Percentiles rank a stretch among this genome's conserved stretches.
phyloP scores from a whole-genome alignment of 1,140 invertebrate genomes.

The Dysdera silvatica region DNA sequence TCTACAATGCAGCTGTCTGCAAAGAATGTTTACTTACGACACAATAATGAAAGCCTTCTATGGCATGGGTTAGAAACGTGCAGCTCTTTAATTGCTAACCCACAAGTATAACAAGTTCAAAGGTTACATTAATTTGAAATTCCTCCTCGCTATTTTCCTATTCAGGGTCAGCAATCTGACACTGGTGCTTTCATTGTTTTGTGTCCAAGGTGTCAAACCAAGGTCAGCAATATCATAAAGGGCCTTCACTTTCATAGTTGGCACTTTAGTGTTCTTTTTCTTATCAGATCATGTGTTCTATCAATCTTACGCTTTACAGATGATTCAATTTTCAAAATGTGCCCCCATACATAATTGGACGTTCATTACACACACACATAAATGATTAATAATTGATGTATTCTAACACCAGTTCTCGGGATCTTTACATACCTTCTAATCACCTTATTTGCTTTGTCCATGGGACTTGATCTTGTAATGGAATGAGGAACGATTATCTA shows the following conservation, averaged over 20 bases:
- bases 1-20: background rate
- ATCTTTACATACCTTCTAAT: slow-evolving; percentile 32
- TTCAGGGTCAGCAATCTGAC: no score
- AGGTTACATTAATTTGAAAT: no score
- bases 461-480: no score
- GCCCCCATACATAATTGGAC: background rate
- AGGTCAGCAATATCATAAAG: no score
- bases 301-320: background rate
- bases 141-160: no score
- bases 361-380: background rate
- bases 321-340: background rate
- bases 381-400: background rate
- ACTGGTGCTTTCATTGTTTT: no score
- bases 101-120: no score
- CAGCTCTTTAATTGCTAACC: background rate
- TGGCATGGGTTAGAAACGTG: background rate
- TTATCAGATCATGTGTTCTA: background rate
- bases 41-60: background rate
- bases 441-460: slow-evolving; percentile 38
- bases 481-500: no score
- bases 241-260: no score
- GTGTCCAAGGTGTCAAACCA: no score
- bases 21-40: background rate
- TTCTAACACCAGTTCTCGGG: no score
- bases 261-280: background rate